A percentile compares a stretch with the other conserved stretches of the same genome.
Evolutionary conservation across 2,797 vertebrate species (phyloP).

Genomic region (Chromobotia macracanthus): DNA sequence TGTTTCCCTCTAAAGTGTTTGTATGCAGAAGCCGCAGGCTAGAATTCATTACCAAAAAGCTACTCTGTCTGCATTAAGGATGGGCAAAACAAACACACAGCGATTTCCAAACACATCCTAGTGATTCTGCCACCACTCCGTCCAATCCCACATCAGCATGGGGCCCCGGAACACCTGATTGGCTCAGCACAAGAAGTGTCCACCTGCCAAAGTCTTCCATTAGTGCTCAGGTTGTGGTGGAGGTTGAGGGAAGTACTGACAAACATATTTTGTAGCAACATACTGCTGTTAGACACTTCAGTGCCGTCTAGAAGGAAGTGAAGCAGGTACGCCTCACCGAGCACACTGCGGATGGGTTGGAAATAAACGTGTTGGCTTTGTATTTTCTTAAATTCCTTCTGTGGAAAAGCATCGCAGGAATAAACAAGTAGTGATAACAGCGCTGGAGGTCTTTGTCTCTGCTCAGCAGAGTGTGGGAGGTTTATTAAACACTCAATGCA

Average conservation of each 20-base stretch:
- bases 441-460: constrained; percentile 43
- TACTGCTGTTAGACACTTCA: constrained; percentile 39
- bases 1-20: constrained; percentile 43
- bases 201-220: constrained; percentile 13
- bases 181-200: constrained; percentile 26
- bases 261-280: not conserved
- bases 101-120: constrained; percentile 35
- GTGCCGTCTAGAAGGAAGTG: constrained; percentile 1
- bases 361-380: constrained; percentile 22
- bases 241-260: not conserved
- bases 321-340: constrained; percentile 17
- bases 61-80: constrained; percentile 40
- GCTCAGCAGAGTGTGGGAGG: constrained; percentile 41
- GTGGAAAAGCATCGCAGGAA: constrained; percentile 34
- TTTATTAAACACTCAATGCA: constrained; percentile 45
- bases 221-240: not conserved
- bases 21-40: constrained; percentile 59
- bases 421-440: constrained; percentile 44
- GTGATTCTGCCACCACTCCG: not conserved
- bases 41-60: constrained; percentile 61
- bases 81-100: constrained; percentile 28
- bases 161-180: constrained; percentile 19
- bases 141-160: constrained; percentile 1
- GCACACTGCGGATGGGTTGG: not conserved
- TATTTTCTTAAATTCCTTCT: constrained; percentile 20